phyloP scores from a whole-genome alignment of 2,888 invertebrate genomes.

The Netelia virgata region DNA sequence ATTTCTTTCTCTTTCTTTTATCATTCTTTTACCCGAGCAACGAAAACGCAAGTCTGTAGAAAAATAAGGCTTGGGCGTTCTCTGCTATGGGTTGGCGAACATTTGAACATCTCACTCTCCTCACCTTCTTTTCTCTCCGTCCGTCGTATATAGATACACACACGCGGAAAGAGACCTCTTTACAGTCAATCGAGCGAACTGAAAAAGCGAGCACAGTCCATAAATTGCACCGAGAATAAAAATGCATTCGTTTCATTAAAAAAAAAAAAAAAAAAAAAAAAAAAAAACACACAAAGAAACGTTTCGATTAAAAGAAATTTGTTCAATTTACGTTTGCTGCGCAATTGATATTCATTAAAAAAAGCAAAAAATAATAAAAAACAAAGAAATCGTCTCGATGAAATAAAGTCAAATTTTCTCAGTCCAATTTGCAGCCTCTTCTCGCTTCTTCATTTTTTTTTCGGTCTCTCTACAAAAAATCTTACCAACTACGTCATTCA shows the following conservation, averaged over 20 bases:
- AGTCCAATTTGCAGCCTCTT: slow-evolving; percentile 5
- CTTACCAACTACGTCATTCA: slow-evolving; percentile 70
- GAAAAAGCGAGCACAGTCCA: slow-evolving; percentile 28
- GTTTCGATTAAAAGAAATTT: neutral
- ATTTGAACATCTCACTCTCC: slow-evolving; percentile 57
- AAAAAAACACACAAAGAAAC: neutral
- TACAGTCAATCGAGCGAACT: slow-evolving; percentile 55
- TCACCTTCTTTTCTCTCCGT: slow-evolving; percentile 7
- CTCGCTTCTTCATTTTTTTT: slow-evolving; percentile 50
- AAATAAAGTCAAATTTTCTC: neutral
- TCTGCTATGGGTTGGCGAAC: slow-evolving; percentile 63
- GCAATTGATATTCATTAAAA: neutral
- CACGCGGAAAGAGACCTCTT: slow-evolving; percentile 64
- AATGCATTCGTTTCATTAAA: slow-evolving; percentile 11
- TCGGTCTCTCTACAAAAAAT: slow-evolving; percentile 56
- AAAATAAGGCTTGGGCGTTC: slow-evolving; percentile 83
- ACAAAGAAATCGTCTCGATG: neutral
- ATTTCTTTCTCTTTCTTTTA: slow-evolving; percentile 60
- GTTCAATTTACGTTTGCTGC: too few species aligned
- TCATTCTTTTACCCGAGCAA: slow-evolving; percentile 60
- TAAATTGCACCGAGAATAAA: neutral
- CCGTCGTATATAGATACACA: slow-evolving; percentile 53
- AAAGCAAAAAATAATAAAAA: neutral
- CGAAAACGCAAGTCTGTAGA: slow-evolving; percentile 81
- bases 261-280: neutral